Percentiles rank a stretch among this genome's conserved stretches.
phyloP scores from a whole-genome alignment of 2,113 vertebrate genomes.

The Orientallactaga bullata region DNA sequence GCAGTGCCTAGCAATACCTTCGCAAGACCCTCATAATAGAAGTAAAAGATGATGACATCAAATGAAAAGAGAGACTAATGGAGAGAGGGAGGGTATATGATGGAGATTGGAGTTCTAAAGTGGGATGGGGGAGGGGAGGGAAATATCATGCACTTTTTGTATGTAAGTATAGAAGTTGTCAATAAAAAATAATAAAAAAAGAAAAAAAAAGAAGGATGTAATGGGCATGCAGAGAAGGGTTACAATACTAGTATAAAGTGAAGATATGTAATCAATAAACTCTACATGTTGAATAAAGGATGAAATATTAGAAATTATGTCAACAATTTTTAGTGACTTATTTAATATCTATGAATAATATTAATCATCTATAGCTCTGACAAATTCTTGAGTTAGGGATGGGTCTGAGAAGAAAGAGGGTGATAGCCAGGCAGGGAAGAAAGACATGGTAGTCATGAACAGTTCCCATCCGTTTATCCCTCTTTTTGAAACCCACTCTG shows the following conservation, averaged over 20 bases:
- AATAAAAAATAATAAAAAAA: too few relatives aligned
- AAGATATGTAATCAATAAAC: not conserved
- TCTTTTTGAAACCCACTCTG: conserved; percentile 42
- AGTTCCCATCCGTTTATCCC: not conserved
- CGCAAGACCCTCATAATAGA: too few relatives aligned
- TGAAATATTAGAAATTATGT: conserved; percentile 7
- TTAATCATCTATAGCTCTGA: not conserved
- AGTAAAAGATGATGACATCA: too few relatives aligned
- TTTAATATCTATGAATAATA: conserved; percentile 27
- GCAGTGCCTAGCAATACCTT: too few relatives aligned
- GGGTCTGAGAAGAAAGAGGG: not conserved
- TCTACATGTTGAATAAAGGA: conserved; percentile 12
- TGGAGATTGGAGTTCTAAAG: too few relatives aligned
- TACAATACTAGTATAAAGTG: not conserved
- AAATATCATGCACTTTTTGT: too few relatives aligned
- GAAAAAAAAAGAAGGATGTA: too few relatives aligned
- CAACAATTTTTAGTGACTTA: conserved; percentile 28
- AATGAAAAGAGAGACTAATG: too few relatives aligned
- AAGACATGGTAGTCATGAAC: not conserved
- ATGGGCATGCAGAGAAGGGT: rapidly evolving
- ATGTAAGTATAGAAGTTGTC: too few relatives aligned
- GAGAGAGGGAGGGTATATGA: too few relatives aligned
- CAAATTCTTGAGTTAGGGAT: not conserved
- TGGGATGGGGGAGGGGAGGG: too few relatives aligned
- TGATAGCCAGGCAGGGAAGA: not conserved